These are phyloP conservation scores for Metacarcinus magister DNA, from an alignment of 2,888 invertebrate genomes.

Conservation along the genomic window DNA sequence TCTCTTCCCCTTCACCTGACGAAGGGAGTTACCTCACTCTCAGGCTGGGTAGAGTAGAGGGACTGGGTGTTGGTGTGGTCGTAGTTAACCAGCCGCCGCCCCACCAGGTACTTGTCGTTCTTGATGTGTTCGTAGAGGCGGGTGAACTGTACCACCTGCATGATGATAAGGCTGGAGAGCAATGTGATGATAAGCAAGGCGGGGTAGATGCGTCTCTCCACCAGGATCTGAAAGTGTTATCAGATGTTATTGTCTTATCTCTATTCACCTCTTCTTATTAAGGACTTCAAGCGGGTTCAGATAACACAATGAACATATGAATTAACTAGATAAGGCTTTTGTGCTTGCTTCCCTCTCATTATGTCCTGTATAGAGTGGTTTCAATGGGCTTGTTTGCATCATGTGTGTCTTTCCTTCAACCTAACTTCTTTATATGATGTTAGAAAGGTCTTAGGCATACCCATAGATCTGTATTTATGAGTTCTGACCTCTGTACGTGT, in stretches of 20 bases:
- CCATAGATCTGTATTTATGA: neutral
- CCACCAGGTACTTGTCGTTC: slow-evolving; percentile 99
- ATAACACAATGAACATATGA: neutral
- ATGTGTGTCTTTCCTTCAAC: too few species aligned
- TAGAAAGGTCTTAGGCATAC: too few species aligned
- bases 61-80: slow-evolving; percentile 86
- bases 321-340: neutral
- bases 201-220: slow-evolving; percentile 95
- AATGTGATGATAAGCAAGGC: slow-evolving; percentile 91
- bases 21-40: slow-evolving; percentile 72
- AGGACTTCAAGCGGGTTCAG: too few species aligned
- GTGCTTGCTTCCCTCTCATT: neutral
- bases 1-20: slow-evolving; percentile 73
- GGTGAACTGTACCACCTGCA: slow-evolving; percentile 96
- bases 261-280: too few species aligned
- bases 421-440: too few species aligned
- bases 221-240: slow-evolving; percentile 88
- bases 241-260: neutral
- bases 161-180: slow-evolving; percentile 89
- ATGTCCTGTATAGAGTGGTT: too few species aligned
- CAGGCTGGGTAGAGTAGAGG: slow-evolving; percentile 55
- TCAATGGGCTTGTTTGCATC: neutral
- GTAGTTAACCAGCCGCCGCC: slow-evolving; percentile 98
- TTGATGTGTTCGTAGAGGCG: slow-evolving; percentile 98
- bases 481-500: neutral